Percentiles rank a stretch among this genome's conserved stretches.
These are phyloP conservation scores for Hoplostethus mediterraneus DNA, from an alignment of 2,797 vertebrate genomes.

Conservation along the genomic window DNA sequence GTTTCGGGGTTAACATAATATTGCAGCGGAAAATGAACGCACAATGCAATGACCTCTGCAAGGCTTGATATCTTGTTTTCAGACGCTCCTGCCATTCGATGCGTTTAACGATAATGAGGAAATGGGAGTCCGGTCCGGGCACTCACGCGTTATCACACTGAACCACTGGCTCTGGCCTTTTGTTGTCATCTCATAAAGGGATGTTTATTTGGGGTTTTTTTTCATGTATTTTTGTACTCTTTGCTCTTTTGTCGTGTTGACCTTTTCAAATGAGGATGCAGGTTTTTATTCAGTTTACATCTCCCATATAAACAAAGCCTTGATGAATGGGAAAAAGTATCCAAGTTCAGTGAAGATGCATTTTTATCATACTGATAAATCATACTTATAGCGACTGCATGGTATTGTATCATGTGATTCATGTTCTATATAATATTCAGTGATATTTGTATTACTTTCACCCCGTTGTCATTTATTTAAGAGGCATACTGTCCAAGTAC, in stretches of 20 bases:
- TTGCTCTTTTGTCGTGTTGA: background rate
- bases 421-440: no score
- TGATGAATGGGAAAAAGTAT: background rate
- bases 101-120: constrained; percentile 22
- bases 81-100: constrained; percentile 34
- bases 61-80: constrained; percentile 40
- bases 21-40: constrained; percentile 44
- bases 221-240: background rate
- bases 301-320: no score
- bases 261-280: no score
- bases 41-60: constrained; percentile 46
- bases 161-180: background rate
- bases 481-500: no score
- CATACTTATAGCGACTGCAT: background rate
- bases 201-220: constrained; percentile 6
- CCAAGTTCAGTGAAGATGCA: background rate
- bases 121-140: constrained; percentile 23
- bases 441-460: no score
- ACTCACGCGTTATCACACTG: constrained; percentile 9
- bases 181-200: constrained; percentile 2
- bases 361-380: background rate
- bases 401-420: no score
- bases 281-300: no score
- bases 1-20: no score
- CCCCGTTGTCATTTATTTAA: no score